These are phyloP conservation scores for Cathartes aura DNA, from an alignment of 2,113 vertebrate genomes.

Conservation along the genomic window DNA sequence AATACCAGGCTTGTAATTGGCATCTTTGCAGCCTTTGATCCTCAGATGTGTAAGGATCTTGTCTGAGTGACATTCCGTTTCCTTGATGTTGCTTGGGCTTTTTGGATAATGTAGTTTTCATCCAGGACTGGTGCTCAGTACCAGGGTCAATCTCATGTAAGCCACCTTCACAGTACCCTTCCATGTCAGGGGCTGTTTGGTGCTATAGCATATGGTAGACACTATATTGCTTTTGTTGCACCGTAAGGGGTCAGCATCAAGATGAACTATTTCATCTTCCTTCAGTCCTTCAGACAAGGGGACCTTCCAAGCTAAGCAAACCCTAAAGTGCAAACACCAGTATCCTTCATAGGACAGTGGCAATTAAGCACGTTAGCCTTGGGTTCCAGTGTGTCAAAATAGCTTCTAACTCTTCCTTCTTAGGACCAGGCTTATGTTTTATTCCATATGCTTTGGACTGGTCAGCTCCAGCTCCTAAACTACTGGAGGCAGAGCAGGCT, in stretches of 20 bases:
- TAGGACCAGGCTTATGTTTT: neutral
- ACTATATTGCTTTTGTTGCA: neutral
- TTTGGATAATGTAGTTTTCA: neutral
- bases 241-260: neutral
- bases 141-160: neutral
- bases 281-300: neutral
- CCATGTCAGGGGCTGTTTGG: neutral
- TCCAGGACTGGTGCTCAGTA: neutral
- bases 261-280: neutral
- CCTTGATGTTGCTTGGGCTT: neutral
- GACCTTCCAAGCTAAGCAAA: neutral
- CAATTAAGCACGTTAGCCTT: neutral
- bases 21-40: neutral
- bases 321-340: neutral
- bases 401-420: neutral
- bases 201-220: neutral
- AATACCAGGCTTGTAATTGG: neutral
- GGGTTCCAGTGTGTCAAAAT: neutral
- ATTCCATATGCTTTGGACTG: neutral
- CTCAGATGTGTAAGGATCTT: neutral
- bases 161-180: neutral
- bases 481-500: neutral
- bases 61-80: neutral
- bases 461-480: neutral
- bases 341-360: neutral